Evolutionary conservation across 2,113 vertebrate species (phyloP).

Genomic region (Apodemus speciosus): DNA sequence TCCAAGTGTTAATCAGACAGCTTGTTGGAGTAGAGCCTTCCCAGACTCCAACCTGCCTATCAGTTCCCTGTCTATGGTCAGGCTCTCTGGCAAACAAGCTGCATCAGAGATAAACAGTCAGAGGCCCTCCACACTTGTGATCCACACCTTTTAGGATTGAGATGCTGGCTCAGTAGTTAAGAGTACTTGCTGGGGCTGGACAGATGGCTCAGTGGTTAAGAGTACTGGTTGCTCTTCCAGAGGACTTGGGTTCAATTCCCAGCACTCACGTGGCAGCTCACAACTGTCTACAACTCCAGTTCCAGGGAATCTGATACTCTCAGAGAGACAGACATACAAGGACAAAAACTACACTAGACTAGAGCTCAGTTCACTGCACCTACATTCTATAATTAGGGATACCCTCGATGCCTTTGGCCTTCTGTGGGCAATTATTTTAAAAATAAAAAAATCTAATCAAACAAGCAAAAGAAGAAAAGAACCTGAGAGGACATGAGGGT

Average conservation of each 20-base stretch:
- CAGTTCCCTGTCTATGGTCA: not conserved
- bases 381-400: not conserved
- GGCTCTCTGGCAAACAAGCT: not conserved
- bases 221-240: not conserved
- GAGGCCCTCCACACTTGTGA: not conserved
- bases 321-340: too few relatives aligned
- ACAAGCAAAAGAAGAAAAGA: not conserved
- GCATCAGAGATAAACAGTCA: not conserved
- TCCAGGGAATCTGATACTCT: too few relatives aligned
- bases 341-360: not conserved
- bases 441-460: not conserved
- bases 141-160: not conserved
- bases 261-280: too few relatives aligned
- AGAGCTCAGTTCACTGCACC: not conserved
- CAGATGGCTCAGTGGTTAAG: not conserved
- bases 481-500: not conserved
- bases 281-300: too few relatives aligned
- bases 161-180: not conserved
- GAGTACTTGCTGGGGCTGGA: not conserved
- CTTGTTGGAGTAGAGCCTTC: not conserved
- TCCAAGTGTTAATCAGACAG: not conserved
- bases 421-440: not conserved
- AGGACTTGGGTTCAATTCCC: not conserved
- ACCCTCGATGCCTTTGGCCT: not conserved
- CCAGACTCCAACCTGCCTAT: not conserved